Conservation (phyloP, 1,140 invertebrate genomes). For the Ectropis grisescens region DNA sequence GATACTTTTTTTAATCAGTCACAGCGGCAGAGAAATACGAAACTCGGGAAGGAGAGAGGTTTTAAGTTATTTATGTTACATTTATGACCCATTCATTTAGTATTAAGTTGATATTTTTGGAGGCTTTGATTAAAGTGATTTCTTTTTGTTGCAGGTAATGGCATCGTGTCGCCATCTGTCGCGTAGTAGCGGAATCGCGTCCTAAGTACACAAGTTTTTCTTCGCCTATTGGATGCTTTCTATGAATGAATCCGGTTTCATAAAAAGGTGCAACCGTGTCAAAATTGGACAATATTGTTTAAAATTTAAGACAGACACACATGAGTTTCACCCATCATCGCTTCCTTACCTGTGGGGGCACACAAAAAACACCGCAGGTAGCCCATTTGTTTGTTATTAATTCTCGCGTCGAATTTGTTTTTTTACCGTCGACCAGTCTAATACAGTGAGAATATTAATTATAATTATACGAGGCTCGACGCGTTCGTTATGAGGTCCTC, state of each 20-base stretch:
- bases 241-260: slow-evolving; percentile 45
- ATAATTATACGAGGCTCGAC: slow-evolving; percentile 64
- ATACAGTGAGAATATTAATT: slow-evolving; percentile 68
- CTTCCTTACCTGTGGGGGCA: slow-evolving; percentile 53
- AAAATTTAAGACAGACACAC: slow-evolving; percentile 56
- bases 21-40: slow-evolving; percentile 42
- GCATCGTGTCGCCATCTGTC: slow-evolving; percentile 38
- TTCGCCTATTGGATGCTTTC: slow-evolving; percentile 32
- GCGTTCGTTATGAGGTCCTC: slow-evolving; percentile 47
- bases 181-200: slow-evolving; percentile 34
- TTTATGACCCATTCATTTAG: no score
- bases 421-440: slow-evolving; percentile 54
- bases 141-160: slow-evolving; percentile 9
- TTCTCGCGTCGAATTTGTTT: slow-evolving; percentile 65
- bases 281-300: slow-evolving; percentile 59
- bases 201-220: slow-evolving; percentile 19
- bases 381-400: slow-evolving; percentile 70
- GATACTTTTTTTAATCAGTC: slow-evolving; percentile 44
- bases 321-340: slow-evolving; percentile 59
- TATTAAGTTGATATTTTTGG: background rate
- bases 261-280: slow-evolving; percentile 59
- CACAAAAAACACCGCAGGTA: slow-evolving; percentile 67
- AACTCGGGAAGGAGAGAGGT: slow-evolving; percentile 16
- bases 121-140: slow-evolving; percentile 4
- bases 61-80: no score